Percentiles rank a stretch among this genome's conserved stretches.
Evolutionary conservation across 2,888 invertebrate genomes (phyloP).

Genomic region (Patella depressa): DNA sequence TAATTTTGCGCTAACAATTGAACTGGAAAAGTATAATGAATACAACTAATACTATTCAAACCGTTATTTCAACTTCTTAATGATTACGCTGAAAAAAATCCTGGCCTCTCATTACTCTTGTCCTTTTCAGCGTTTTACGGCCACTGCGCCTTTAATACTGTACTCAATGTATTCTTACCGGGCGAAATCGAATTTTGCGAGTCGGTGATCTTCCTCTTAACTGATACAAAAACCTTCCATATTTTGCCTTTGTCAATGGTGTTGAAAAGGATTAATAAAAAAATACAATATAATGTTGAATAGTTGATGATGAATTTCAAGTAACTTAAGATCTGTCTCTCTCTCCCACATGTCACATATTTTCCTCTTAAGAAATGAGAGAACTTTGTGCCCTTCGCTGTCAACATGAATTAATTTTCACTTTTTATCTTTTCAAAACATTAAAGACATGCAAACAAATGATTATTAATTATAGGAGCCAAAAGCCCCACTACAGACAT

Average conservation of each 20-base stretch:
- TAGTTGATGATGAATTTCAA: constrained; percentile 8
- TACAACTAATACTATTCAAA: constrained; percentile 5
- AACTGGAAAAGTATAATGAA: constrained; percentile 10
- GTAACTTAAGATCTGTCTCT: constrained; percentile 5
- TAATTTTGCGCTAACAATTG: not conserved
- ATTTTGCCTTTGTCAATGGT: not conserved
- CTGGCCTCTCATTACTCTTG: constrained; percentile 2
- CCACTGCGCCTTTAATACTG: constrained; percentile 2
- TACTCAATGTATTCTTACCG: constrained; percentile 5
- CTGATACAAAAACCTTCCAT: constrained; percentile 4
- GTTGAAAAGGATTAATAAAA: not conserved
- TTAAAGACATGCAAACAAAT: constrained; percentile 13
- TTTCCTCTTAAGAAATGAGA: constrained; percentile 9
- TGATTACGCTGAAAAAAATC: not conserved
- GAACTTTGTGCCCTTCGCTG: not conserved
- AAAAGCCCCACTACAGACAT: too few species aligned
- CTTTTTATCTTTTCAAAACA: constrained; percentile 10
- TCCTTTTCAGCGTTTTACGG: constrained; percentile 2
- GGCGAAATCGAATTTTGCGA: constrained; percentile 9
- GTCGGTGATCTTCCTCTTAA: constrained; percentile 4
- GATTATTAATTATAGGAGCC: not conserved
- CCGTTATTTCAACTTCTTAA: constrained; percentile 6
- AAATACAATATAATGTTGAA: constrained; percentile 5
- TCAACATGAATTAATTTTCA: constrained; percentile 4
- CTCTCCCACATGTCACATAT: constrained; percentile 7